Conservation (phyloP, 37 sponge, comb jelly and placozoan genomes). For the Oopsacas minuta region DNA sequence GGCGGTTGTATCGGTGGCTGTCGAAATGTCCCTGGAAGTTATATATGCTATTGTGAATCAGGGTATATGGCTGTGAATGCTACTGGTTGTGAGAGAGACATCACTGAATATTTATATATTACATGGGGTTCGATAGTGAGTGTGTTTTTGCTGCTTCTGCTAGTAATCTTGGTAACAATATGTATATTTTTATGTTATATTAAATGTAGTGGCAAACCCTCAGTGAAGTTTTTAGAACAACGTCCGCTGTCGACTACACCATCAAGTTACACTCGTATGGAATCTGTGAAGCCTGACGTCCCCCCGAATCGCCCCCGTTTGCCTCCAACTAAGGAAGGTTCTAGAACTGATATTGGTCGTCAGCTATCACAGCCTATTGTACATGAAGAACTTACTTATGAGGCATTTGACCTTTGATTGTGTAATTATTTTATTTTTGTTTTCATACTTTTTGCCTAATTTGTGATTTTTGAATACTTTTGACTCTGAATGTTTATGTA, state of each 20-base stretch:
- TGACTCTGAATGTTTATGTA: too few species aligned
- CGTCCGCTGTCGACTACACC: not conserved
- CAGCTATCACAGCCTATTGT: not conserved
- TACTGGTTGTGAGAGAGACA: too few species aligned
- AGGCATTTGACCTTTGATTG: not conserved
- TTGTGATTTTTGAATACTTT: too few species aligned
- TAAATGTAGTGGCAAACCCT: not conserved
- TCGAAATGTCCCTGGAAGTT: not conserved
- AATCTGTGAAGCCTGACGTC: not conserved
- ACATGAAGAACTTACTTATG: not conserved
- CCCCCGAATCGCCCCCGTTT: not conserved
- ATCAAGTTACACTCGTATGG: not conserved
- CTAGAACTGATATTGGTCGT: not conserved
- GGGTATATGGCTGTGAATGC: not conserved
- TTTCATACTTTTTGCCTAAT: not conserved
- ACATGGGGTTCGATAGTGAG: not conserved
- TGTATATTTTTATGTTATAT: not conserved
- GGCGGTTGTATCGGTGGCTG: not conserved
- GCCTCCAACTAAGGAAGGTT: not conserved
- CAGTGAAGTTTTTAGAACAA: not conserved
- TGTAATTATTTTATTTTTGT: not conserved
- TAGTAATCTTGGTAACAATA: not conserved
- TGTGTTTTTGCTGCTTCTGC: not conserved
- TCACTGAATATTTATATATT: too few species aligned
- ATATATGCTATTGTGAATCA: not conserved